Conservation (phyloP, 2,113 vertebrate genomes). For the Eolophus roseicapilla region DNA sequence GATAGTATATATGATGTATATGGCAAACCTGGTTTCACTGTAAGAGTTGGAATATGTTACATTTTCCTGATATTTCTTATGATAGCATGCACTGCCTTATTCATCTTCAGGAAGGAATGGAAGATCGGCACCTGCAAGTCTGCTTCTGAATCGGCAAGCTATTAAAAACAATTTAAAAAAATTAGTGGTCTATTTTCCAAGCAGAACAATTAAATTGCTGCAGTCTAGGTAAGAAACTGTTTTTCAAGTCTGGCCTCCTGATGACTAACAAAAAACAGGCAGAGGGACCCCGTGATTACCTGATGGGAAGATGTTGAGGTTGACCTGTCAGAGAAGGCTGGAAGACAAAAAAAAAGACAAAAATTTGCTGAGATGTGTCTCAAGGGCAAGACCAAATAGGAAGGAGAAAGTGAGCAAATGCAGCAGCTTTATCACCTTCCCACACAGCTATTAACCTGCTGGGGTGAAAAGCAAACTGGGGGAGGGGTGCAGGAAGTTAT, state of each 20-base stretch:
- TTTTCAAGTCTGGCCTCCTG: background rate
- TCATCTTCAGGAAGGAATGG: background rate
- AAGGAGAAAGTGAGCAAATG: background rate
- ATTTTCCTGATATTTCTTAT: background rate
- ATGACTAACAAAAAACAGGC: background rate
- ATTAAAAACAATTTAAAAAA: background rate
- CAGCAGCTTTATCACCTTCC: background rate
- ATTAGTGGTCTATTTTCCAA: background rate
- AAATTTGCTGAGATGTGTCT: accelerated
- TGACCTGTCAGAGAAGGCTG: background rate
- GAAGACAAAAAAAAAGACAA: background rate
- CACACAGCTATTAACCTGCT: background rate
- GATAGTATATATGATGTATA: background rate
- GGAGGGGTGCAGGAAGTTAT: background rate
- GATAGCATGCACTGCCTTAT: background rate
- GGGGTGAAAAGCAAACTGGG: background rate
- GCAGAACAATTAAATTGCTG: background rate
- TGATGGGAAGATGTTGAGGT: background rate
- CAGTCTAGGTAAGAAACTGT: background rate
- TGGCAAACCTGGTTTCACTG: background rate
- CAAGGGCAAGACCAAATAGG: background rate
- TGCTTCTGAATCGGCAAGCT: background rate
- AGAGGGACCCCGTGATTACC: background rate
- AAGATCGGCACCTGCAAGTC: background rate
- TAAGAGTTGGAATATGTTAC: background rate